phyloP scores from a whole-genome alignment of 23 tunicate genomes.

The Trididemnum miniatum region DNA sequence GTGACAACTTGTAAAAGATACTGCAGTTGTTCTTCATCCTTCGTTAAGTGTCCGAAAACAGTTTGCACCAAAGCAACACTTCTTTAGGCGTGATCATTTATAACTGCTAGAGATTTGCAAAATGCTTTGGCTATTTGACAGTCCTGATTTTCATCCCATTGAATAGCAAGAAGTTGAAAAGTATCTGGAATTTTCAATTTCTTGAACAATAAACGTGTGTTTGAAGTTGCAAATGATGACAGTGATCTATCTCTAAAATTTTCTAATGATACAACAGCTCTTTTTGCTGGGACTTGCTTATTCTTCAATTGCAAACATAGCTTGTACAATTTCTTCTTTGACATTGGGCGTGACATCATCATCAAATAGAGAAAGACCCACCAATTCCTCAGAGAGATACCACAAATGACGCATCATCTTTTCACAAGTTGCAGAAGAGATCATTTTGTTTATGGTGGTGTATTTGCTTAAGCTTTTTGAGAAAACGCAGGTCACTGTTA shows the following conservation, averaged over 20 bases:
- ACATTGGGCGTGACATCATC: no score
- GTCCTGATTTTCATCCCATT: background rate
- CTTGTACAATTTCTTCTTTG: no score
- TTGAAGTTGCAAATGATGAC: background rate
- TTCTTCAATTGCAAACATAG: background rate
- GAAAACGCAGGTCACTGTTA: no score
- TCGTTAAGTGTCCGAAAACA: background rate
- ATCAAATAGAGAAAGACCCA: no score
- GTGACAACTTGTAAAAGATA: background rate
- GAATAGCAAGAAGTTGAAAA: background rate
- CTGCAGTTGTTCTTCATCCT: background rate
- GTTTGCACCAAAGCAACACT: background rate
- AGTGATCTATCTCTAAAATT: background rate
- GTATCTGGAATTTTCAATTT: background rate
- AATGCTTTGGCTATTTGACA: background rate
- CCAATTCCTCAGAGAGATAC: no score
- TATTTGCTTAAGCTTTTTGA: no score
- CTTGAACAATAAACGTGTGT: background rate
- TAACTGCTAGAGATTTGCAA: background rate
- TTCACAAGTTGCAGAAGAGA: no score
- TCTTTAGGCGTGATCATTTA: background rate
- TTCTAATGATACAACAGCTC: background rate
- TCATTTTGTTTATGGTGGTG: no score
- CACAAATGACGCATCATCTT: no score
- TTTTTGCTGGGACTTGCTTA: background rate